Evolutionary conservation across 2,888 invertebrate genomes (phyloP).

Genomic region (Drosophila limbata): DNA sequence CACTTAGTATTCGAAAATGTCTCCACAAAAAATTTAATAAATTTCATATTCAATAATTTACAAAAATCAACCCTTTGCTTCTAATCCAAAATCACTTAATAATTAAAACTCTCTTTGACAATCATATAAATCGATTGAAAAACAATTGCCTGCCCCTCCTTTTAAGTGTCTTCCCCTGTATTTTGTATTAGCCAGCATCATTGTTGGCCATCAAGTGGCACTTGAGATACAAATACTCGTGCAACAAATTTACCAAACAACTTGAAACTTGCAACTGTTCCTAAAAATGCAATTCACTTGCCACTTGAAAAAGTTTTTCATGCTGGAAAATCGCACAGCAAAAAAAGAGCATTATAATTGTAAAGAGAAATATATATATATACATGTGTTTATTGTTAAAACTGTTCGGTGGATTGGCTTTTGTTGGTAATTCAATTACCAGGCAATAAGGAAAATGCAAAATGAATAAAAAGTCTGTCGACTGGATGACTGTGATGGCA

Average conservation of each 20-base stretch:
- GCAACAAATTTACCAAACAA: constrained; percentile 44
- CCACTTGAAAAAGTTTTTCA: constrained; percentile 49
- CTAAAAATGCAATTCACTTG: constrained; percentile 47
- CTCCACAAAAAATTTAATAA: not conserved
- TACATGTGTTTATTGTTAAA: constrained; percentile 1
- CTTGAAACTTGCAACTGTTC: constrained; percentile 55
- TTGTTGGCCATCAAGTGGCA: constrained; percentile 33
- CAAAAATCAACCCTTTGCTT: too few relatives aligned
- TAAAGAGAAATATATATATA: constrained; percentile 1
- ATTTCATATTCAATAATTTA: too few relatives aligned
- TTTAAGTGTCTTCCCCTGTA: constrained; percentile 9
- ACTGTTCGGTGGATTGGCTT: constrained; percentile 28
- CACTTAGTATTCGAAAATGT: not conserved
- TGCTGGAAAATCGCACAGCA: constrained; percentile 15
- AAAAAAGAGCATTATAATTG: constrained; percentile 38
- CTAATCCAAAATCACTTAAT: not conserved
- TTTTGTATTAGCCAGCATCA: constrained; percentile 11
- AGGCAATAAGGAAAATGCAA: constrained; percentile 25
- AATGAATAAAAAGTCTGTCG: constrained; percentile 17
- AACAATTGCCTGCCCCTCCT: constrained; percentile 20
- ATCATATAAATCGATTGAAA: constrained; percentile 7
- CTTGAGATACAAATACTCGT: constrained; percentile 26
- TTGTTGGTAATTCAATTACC: constrained; percentile 50
- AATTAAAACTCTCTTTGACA: constrained; percentile 3
- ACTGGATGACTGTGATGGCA: constrained; percentile 1